These are phyloP conservation scores for Zaprionus kolodkinae DNA, from an alignment of 1,140 invertebrate species.

Conservation along the genomic window DNA sequence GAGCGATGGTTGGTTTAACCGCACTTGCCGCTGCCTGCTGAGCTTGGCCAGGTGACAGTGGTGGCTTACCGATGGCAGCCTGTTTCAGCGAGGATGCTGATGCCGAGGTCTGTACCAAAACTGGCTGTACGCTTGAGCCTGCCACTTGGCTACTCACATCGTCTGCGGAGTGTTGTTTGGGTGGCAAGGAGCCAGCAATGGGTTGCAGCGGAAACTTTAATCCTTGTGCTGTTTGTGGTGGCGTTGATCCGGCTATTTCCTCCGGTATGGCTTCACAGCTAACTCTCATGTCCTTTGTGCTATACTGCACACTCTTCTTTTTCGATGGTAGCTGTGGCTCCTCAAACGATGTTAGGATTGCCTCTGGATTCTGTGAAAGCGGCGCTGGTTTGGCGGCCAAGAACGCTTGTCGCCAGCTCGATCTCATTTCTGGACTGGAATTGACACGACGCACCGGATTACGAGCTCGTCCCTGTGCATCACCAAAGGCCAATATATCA, in stretches of 20 bases:
- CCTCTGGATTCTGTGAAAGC: slow-evolving; percentile 50
- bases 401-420: slow-evolving; percentile 90
- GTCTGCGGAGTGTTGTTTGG: slow-evolving; percentile 82
- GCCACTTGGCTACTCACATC: slow-evolving; percentile 70
- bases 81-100: slow-evolving; percentile 66
- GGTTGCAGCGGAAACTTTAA: slow-evolving; percentile 37
- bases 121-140: background rate
- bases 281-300: slow-evolving; percentile 86
- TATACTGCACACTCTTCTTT: slow-evolving; percentile 86
- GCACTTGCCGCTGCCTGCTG: background rate
- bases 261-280: slow-evolving; percentile 96
- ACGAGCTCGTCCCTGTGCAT: slow-evolving; percentile 86
- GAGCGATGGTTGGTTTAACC: slow-evolving; percentile 28
- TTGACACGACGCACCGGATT: slow-evolving; percentile 94
- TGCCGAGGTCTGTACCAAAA: slow-evolving; percentile 47
- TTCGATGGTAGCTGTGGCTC: slow-evolving; percentile 81
- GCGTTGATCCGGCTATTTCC: slow-evolving; percentile 88
- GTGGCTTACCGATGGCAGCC: slow-evolving; percentile 58
- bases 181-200: slow-evolving; percentile 56
- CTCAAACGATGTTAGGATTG: slow-evolving; percentile 70
- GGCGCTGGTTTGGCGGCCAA: slow-evolving; percentile 66
- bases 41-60: slow-evolving; percentile 58
- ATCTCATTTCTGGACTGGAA: slow-evolving; percentile 95
- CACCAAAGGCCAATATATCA: slow-evolving; percentile 81
- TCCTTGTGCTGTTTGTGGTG: slow-evolving; percentile 50